Percentiles rank a stretch among this genome's conserved stretches.
Evolutionary conservation across 2,797 vertebrate genomes (phyloP).

Genomic region (Avahi laniger): DNA sequence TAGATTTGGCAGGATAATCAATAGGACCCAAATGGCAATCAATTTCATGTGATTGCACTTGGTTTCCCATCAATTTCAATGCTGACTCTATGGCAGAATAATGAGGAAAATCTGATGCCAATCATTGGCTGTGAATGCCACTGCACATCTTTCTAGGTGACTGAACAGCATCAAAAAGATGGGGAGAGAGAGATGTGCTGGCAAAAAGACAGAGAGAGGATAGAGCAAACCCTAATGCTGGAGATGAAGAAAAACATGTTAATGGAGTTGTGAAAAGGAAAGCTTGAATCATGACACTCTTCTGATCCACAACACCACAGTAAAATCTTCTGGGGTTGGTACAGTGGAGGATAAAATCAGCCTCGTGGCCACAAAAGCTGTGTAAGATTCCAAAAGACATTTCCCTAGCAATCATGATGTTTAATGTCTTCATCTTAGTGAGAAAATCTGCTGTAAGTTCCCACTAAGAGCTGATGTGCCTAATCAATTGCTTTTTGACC

Average conservation of each 20-base stretch:
- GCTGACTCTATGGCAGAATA: conserved; percentile 68
- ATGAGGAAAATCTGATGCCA: conserved; percentile 66
- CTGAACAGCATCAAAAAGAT: background rate
- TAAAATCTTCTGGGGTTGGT: conserved; percentile 26
- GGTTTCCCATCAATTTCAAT: conserved; percentile 64
- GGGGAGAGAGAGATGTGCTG: conserved; percentile 39
- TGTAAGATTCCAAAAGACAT: conserved; percentile 46
- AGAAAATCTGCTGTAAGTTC: conserved; percentile 29
- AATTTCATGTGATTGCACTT: conserved; percentile 76
- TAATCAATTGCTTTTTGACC: conserved; percentile 20
- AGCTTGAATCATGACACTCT: conserved; percentile 54
- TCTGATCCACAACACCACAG: conserved; percentile 45
- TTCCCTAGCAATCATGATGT: conserved; percentile 31
- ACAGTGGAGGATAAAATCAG: conserved; percentile 32
- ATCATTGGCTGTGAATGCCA: conserved; percentile 66
- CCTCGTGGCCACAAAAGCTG: background rate
- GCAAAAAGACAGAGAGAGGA: conserved; percentile 47
- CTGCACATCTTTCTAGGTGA: conserved; percentile 43
- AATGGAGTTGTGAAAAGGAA: conserved; percentile 41
- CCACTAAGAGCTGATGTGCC: conserved; percentile 10
- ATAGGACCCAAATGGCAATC: conserved; percentile 73
- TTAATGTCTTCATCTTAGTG: conserved; percentile 54
- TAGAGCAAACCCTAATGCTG: background rate
- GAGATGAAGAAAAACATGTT: conserved; percentile 52
- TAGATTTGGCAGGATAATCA: conserved; percentile 72